Base-by-base conservation (phyloP, 2,797 vertebrate genomes). In the Tympanoctomys barrerae region DNA sequence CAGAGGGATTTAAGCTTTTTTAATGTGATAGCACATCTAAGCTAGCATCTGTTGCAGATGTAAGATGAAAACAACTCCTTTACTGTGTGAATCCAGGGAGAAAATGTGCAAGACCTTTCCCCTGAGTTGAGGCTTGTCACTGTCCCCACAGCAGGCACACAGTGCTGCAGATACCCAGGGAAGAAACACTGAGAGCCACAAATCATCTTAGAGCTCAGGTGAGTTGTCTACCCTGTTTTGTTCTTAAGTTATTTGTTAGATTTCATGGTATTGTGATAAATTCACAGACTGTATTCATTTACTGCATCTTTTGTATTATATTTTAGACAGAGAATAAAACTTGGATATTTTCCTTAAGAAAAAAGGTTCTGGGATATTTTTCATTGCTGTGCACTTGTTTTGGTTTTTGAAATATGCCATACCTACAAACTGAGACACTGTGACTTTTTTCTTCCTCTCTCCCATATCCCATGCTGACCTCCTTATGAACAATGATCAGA, bases 1-100 rank as follows among this genome's bases (percentile, higher is more conserved):
- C 26, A 61, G 77, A 93, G 52, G 0, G 2, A 94, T 86, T 96
- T 94, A 89, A 89, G 89, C 9, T 80, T 87, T 94, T 96, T 90
- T 84, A 97, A 96, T 82, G 93, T 42, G 54, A 92, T 5, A 71
- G 61, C 11, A 59, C 7, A 87, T 22, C 62, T 89, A 86, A 89
- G 68, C 36, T 79, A 91, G 88, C 31, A 33, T 70, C 19, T 59
- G 18, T 66, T 96, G n/a, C 61, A 89, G 10, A 80, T 85, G 4
- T 68, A 68, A 78, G 46, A 46, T 90, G 79, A 16, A 91, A 86
- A 36, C 57, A 77, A 82, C 39, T 89, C 46, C 33, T 79, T 95
- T 31, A 64, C 46, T 14, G 14, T 10, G 42, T 5, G 33, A 80
- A 90, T 94, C 64, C 73, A 81, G 75, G 78, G 42, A 91, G 46